Percentiles rank a stretch among this genome's conserved stretches.
Evolutionary conservation across 2,113 vertebrate genomes (phyloP).

Genomic region (Promerops cafer): DNA sequence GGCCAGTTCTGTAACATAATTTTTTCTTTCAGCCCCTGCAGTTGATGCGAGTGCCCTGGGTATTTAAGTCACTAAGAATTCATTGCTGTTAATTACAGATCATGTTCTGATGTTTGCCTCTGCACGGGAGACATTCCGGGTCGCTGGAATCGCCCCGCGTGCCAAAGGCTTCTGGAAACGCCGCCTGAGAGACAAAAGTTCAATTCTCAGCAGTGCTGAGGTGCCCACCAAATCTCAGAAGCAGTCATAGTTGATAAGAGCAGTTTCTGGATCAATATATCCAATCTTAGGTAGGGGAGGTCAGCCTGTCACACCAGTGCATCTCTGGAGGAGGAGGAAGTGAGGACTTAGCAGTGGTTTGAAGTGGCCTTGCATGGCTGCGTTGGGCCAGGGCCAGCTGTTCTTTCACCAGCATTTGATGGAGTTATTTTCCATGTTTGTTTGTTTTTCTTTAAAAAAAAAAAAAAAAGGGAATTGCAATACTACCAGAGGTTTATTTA

Average conservation of each 20-base stretch:
- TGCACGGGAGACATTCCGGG: constrained; percentile 30
- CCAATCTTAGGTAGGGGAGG: constrained; percentile 65
- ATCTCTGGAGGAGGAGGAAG: constrained; percentile 60
- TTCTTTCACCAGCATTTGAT: background rate
- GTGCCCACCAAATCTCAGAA: constrained; percentile 34
- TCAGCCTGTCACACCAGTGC: constrained; percentile 52
- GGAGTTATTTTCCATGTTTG: background rate
- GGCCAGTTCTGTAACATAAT: background rate
- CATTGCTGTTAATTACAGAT: constrained; percentile 43
- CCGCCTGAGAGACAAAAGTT: constrained; percentile 12
- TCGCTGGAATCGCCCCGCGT: constrained; percentile 1
- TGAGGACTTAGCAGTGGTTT: background rate
- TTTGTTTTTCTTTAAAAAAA: background rate
- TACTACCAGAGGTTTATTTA: background rate
- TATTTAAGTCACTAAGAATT: constrained; percentile 14
- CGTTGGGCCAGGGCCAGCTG: background rate
- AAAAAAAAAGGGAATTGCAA: background rate
- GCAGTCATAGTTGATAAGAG: constrained; percentile 49
- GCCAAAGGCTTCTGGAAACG: constrained; percentile 19
- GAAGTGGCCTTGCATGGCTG: background rate
- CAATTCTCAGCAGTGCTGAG: constrained; percentile 21
- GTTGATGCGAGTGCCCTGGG: background rate
- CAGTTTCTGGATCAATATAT: constrained; percentile 69
- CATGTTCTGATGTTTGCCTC: constrained; percentile 34
- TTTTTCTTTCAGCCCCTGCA: background rate